Percentiles rank a stretch among this genome's conserved stretches.
phyloP scores from a whole-genome alignment of 2,888 invertebrate species.

The Ormyrus labotus region DNA sequence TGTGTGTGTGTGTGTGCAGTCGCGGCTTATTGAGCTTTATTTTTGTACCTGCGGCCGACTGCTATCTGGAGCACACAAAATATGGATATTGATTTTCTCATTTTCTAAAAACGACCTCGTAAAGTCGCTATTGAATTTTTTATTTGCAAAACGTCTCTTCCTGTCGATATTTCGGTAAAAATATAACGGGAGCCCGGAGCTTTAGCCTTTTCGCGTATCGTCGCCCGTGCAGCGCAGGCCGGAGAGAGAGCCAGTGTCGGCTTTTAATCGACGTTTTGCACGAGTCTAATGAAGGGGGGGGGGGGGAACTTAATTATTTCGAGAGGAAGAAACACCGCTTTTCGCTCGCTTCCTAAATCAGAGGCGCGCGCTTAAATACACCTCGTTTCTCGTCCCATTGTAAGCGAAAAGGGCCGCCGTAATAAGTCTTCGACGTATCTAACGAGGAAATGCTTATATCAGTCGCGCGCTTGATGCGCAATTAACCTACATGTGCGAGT shows the following conservation, averaged over 20 bases:
- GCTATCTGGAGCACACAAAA: conserved; percentile 32
- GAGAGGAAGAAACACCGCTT: neutral
- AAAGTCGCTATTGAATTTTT: conserved; percentile 50
- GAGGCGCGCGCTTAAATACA: neutral
- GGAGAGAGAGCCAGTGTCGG: neutral
- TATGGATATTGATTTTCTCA: conserved; percentile 49
- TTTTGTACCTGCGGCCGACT: conserved; percentile 13
- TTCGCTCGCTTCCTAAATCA: neutral
- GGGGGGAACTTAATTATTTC: neutral
- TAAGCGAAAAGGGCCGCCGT: neutral
- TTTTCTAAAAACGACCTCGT: conserved; percentile 44
- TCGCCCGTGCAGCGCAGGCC: no score
- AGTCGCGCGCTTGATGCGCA: conserved; percentile 58
- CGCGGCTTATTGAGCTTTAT: conserved; percentile 20
- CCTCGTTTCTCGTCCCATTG: no score
- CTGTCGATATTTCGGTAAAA: conserved; percentile 42
- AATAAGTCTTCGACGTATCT: conserved; percentile 34
- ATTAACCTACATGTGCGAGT: conserved; percentile 61
- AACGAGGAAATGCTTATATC: conserved; percentile 57
- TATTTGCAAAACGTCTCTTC: conserved; percentile 35
- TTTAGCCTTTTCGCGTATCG: neutral
- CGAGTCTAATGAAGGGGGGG: neutral
- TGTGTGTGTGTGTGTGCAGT: neutral
- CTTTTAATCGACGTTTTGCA: conserved; percentile 7
- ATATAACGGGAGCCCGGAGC: neutral